Evolutionary conservation across 2,888 invertebrate species (phyloP).

Genomic region (Aplocera efformata): DNA sequence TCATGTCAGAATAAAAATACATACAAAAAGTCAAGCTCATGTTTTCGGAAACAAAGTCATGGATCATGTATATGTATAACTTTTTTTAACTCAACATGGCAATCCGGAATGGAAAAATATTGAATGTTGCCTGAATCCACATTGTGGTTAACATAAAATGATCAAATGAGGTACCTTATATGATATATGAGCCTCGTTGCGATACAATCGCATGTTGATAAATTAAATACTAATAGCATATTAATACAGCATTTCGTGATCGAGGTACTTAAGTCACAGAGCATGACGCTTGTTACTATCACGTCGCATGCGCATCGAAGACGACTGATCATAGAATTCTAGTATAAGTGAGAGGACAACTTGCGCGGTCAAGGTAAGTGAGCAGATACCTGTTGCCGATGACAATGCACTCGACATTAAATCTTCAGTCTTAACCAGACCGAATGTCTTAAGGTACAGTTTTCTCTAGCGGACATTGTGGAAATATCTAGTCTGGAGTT

Average conservation of each 20-base stretch:
- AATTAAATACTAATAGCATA: too few species aligned
- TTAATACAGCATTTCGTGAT: conserved; percentile 19
- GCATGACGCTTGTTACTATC: conserved; percentile 28
- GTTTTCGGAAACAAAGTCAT: conserved; percentile 43
- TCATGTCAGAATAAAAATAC: conserved; percentile 31
- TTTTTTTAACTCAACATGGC: conserved; percentile 49
- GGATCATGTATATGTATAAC: conserved; percentile 41
- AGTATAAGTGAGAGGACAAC: conserved; percentile 67
- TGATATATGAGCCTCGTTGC: too few species aligned
- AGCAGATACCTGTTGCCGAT: conserved; percentile 59
- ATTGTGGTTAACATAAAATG: not conserved
- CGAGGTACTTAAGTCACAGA: conserved; percentile 32
- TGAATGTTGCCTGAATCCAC: conserved; percentile 25
- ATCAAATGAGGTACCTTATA: not conserved
- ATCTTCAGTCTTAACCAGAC: conserved; percentile 49
- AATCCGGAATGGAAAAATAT: conserved; percentile 29
- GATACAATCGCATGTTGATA: too few species aligned
- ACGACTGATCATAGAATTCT: conserved; percentile 47
- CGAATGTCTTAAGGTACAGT: conserved; percentile 44
- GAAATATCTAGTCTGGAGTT: conserved; percentile 28
- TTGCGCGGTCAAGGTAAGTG: conserved; percentile 73
- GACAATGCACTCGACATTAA: conserved; percentile 58
- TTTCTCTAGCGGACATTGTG: conserved; percentile 33
- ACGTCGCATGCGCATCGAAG: conserved; percentile 37
- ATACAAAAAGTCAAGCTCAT: conserved; percentile 43